phyloP scores from a whole-genome alignment of 2,113 vertebrate species.

The Merops nubicus region DNA sequence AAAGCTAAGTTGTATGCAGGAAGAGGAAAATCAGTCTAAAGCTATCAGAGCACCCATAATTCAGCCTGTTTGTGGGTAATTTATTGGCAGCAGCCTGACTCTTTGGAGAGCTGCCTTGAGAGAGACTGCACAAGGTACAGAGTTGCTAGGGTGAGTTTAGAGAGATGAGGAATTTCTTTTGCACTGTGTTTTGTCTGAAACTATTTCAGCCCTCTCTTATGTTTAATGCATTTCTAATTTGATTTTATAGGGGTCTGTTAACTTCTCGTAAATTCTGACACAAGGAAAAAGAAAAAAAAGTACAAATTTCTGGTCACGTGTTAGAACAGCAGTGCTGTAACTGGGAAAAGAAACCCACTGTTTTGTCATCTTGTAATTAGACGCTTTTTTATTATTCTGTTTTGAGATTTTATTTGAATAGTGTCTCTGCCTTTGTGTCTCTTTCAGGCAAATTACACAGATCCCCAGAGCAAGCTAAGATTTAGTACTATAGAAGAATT shows the following conservation, averaged over 20 bases:
- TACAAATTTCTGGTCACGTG: not conserved
- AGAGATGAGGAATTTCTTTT: conserved; percentile 29
- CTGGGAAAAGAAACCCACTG: not conserved
- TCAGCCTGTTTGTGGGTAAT: conserved; percentile 49
- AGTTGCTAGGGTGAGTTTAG: conserved; percentile 37
- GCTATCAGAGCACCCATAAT: conserved; percentile 48
- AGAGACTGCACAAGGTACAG: not conserved
- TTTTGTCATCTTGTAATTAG: not conserved
- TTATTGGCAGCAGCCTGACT: conserved; percentile 58
- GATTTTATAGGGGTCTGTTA: conserved; percentile 15
- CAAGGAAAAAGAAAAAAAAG: not conserved
- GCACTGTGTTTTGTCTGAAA: not conserved
- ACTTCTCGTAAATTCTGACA: not conserved
- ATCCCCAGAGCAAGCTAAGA: conserved; percentile 95
- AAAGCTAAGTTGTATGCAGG: conserved; percentile 43
- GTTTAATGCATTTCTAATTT: conserved; percentile 46
- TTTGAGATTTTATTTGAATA: not conserved
- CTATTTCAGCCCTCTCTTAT: not conserved
- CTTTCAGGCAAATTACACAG: conserved; percentile 93
- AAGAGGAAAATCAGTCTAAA: conserved; percentile 41
- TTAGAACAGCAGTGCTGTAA: not conserved
- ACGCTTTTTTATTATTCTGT: not conserved
- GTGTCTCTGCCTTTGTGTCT: not conserved
- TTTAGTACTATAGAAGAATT: conserved; percentile 95
- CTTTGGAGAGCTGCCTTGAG: conserved; percentile 45